Conservation (phyloP, 2,797 vertebrate genomes). For the Cephalopachus bancanus region DNA sequence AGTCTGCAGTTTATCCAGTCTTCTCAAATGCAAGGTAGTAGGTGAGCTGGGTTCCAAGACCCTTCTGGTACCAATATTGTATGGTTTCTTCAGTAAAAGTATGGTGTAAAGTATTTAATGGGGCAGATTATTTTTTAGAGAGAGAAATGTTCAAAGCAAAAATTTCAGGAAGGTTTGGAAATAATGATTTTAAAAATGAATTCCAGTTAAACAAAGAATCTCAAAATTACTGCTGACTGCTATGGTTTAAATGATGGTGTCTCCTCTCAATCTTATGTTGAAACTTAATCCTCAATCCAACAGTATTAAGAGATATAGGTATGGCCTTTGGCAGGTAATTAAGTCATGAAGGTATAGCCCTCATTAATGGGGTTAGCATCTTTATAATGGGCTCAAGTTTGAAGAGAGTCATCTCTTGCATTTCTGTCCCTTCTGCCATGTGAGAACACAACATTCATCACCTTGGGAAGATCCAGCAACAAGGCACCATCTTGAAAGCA, state of each 20-base stretch:
- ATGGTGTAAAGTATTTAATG: background rate
- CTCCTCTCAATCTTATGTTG: background rate
- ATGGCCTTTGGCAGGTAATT: background rate
- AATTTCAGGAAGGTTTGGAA: constrained; percentile 33
- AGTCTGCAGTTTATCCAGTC: constrained; percentile 24
- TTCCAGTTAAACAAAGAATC: constrained; percentile 49
- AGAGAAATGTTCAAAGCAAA: constrained; percentile 48
- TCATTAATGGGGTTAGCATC: background rate
- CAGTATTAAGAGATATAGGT: background rate
- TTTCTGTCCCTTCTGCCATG: background rate
- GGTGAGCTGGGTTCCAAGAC: constrained; percentile 21
- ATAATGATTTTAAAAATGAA: constrained; percentile 44
- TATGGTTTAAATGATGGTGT: background rate
- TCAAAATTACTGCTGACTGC: constrained; percentile 25
- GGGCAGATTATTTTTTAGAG: background rate
- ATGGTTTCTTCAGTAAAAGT: constrained; percentile 45
- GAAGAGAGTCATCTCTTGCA: background rate
- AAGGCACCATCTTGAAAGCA: background rate
- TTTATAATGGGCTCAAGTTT: background rate
- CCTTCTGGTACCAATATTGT: background rate
- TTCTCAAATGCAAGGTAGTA: constrained; percentile 14
- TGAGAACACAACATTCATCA: background rate
- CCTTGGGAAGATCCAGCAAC: background rate
- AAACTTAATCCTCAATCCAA: background rate
- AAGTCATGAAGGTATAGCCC: background rate